These are phyloP conservation scores for Colletes collaris DNA, from an alignment of 2,888 invertebrate genomes.

Conservation along the genomic window DNA sequence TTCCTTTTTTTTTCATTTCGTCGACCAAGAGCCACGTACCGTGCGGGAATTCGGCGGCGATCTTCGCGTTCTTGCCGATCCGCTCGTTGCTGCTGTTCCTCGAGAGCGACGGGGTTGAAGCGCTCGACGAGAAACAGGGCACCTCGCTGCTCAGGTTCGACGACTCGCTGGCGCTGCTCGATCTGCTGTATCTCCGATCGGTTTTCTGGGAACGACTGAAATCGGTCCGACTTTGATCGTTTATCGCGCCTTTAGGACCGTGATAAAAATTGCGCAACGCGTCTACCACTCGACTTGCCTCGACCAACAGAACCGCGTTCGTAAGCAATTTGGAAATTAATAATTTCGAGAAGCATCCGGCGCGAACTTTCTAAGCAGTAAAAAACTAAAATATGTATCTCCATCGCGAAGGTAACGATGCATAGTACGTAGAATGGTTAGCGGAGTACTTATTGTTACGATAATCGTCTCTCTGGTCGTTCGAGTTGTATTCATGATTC, in stretches of 20 bases:
- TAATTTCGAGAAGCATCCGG: background rate
- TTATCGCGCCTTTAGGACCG: background rate
- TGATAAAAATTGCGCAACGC: background rate
- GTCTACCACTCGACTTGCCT: background rate
- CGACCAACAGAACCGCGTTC: background rate
- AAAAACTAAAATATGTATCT: too few relatives aligned
- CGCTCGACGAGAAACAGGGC: constrained; percentile 80
- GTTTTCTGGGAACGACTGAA: constrained; percentile 77
- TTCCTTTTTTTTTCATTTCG: background rate
- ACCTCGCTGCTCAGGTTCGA: constrained; percentile 81
- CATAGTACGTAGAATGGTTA: too few relatives aligned
- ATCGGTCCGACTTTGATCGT: constrained; percentile 21
- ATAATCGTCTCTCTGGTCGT: too few relatives aligned
- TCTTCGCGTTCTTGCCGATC: constrained; percentile 74
- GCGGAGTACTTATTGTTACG: too few relatives aligned
- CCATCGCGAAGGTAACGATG: too few relatives aligned
- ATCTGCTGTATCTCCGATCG: constrained; percentile 79
- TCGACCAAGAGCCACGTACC: constrained; percentile 45
- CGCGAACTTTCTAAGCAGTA: too few relatives aligned
- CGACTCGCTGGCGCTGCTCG: constrained; percentile 81
- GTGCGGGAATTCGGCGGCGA: constrained; percentile 62
- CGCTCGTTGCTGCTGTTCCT: constrained; percentile 80
- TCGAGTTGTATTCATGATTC: too few relatives aligned
- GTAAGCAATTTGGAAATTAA: background rate
- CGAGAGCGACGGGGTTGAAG: constrained; percentile 85